A percentile compares a stretch with the other conserved stretches of the same genome.
Conservation (phyloP, 2,797 vertebrate genomes). For the Acanthurus leucopareius region DNA sequence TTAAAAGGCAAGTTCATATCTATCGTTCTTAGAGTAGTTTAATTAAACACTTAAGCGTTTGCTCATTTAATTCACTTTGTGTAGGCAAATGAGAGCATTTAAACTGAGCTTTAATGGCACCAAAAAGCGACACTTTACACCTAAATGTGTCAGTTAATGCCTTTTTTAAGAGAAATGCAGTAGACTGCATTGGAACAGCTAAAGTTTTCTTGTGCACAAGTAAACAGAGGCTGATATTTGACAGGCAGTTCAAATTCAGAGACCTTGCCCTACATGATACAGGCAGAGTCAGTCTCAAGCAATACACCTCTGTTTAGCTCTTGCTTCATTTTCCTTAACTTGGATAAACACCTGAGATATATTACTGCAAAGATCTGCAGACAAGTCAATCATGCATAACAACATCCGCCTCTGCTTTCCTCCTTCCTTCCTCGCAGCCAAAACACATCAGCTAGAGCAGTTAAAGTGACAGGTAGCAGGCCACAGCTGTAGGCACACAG, state of each 20-base stretch:
- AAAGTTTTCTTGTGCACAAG: background rate
- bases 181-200: background rate
- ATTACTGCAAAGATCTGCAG: constrained; percentile 31
- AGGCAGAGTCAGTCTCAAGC: constrained; percentile 3
- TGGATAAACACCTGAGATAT: constrained; percentile 41
- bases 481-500: constrained; percentile 21
- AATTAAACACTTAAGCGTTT: constrained; percentile 47
- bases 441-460: constrained; percentile 35
- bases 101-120: background rate
- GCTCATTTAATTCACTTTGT: constrained; percentile 33
- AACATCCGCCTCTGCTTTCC: background rate
- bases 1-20: constrained; percentile 52
- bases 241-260: constrained; percentile 11
- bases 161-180: background rate
- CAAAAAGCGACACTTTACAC: background rate
- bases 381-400: constrained; percentile 38
- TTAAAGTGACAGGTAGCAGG: constrained; percentile 33
- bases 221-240: constrained; percentile 21
- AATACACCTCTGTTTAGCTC: constrained; percentile 6
- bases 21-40: constrained; percentile 27
- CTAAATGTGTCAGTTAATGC: background rate
- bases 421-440: constrained; percentile 15
- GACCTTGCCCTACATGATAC: background rate
- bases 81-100: constrained; percentile 28
- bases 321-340: constrained; percentile 26